Evolutionary conservation across 2,888 invertebrate species (phyloP), one percentile per base, ranked within the genome.

Genomic region (Petrophora chlorosata): DNA sequence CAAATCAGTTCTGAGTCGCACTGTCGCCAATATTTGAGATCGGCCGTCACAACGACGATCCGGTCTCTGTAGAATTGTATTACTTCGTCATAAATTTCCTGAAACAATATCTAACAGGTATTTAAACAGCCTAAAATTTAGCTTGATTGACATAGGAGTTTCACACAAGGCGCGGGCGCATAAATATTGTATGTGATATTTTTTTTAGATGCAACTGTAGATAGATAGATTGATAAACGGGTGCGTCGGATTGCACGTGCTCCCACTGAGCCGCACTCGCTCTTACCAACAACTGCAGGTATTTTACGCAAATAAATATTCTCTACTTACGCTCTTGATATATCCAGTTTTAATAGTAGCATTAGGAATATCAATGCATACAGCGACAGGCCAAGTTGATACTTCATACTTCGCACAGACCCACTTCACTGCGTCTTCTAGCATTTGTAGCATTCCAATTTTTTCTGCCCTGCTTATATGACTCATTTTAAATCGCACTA

Each of bases 331-430:
- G 1, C 65, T 53, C 16, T 52, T 47, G 3, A 73, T 14, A 26
- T 43, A 49, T 33, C 81, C 81, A 5, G 80, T 76, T 49, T 67
- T 68, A 5, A 77, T 76, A 40, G 70, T 58, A 9, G 70, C 72
- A 25, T 78, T 81, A 9, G 76, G 77, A 3, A 82, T 54, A 51
- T 79, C 76, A 5, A 78, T 49, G 9, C 67, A 72, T 3, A 77
- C 53, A 3, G 78, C 71, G 5, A 81, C 53, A 1, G 80, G 80
- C 78, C 79, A 79, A 16, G 63, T 54, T 2, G 50, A 35, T 0
- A 75, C 58, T 3, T 69, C 63, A 43, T 72, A 70, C 53, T 81
- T 80, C 13, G 64, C 57, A 41, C 77, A 75, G 40, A 66, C 65
- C 61, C 59, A 53, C 49, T 60, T 29, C 41, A 66, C 45, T 26